These are phyloP conservation scores for Salvelinus fontinalis DNA, from an alignment of 2,113 vertebrate genomes.

Conservation along the genomic window DNA sequence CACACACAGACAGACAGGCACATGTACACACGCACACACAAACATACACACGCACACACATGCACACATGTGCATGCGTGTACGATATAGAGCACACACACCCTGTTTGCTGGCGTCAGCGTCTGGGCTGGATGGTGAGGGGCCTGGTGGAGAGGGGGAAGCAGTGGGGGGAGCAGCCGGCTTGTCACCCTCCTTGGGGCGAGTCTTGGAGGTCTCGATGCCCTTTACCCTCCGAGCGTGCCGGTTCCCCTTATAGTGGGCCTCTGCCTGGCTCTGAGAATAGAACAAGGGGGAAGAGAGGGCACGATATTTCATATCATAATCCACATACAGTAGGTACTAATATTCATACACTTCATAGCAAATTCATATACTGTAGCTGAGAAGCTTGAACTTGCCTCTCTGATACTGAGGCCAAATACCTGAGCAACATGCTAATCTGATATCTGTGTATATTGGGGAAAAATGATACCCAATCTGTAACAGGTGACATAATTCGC, in stretches of 20 bases:
- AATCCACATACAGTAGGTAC: background rate
- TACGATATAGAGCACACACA: slow-evolving; percentile 34
- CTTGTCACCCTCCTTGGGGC: slow-evolving; percentile 75
- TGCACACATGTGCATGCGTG: background rate
- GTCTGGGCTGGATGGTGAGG: slow-evolving; percentile 48
- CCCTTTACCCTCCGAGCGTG: slow-evolving; percentile 87
- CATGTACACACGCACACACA: no score
- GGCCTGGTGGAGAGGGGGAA: slow-evolving; percentile 56
- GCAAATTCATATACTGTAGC: background rate
- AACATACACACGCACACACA: no score
- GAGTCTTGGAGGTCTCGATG: slow-evolving; percentile 83
- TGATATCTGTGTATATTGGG: background rate
- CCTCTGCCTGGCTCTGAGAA: slow-evolving; percentile 84
- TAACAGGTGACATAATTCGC: background rate
- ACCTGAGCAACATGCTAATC: background rate
- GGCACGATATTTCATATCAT: background rate
- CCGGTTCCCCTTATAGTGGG: slow-evolving; percentile 88
- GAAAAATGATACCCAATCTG: background rate
- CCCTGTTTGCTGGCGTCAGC: slow-evolving; percentile 61
- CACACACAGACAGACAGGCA: no score
- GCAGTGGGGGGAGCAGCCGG: slow-evolving; percentile 50
- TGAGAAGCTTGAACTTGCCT: background rate
- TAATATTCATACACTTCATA: background rate
- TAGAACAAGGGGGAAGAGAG: slow-evolving; percentile 17
- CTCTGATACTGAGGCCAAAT: background rate